Evolutionary conservation across 1,140 invertebrate genomes (phyloP).

Genomic region (Rhopalosiphum maidis): DNA sequence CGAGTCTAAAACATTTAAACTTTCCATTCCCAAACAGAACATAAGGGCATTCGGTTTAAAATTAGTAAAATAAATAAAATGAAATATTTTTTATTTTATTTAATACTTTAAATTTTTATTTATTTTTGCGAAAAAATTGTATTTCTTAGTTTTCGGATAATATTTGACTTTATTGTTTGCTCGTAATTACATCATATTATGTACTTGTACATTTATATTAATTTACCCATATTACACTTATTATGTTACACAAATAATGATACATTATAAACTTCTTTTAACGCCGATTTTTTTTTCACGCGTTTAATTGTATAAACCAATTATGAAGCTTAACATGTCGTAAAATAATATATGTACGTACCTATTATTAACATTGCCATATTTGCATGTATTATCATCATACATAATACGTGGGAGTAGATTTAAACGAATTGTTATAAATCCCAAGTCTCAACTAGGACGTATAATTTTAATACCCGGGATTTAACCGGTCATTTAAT

Average conservation of each 20-base stretch:
- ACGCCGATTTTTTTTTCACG: background rate
- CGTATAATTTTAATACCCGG: background rate
- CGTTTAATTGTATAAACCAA: background rate
- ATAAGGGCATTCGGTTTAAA: background rate
- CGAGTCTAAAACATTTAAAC: background rate
- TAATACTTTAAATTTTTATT: background rate
- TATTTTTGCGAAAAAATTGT: background rate
- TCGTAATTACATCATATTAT: background rate
- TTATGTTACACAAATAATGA: no score
- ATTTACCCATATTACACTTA: no score
- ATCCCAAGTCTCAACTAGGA: background rate
- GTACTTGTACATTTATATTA: no score
- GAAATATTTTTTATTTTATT: background rate
- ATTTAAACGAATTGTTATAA: background rate
- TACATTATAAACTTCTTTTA: background rate
- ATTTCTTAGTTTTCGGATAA: background rate
- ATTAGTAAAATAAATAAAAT: background rate
- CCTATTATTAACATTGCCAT: background rate
- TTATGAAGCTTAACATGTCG: background rate
- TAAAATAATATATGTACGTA: background rate
- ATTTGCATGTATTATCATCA: background rate
- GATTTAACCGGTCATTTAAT: background rate
- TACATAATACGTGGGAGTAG: background rate
- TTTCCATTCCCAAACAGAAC: background rate
- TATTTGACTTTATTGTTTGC: background rate